Evolutionary conservation across 64 coral and sea anemone species (phyloP), one percentile per base, ranked within the genome.

Genomic region (Pocillopora damicornis): DNA sequence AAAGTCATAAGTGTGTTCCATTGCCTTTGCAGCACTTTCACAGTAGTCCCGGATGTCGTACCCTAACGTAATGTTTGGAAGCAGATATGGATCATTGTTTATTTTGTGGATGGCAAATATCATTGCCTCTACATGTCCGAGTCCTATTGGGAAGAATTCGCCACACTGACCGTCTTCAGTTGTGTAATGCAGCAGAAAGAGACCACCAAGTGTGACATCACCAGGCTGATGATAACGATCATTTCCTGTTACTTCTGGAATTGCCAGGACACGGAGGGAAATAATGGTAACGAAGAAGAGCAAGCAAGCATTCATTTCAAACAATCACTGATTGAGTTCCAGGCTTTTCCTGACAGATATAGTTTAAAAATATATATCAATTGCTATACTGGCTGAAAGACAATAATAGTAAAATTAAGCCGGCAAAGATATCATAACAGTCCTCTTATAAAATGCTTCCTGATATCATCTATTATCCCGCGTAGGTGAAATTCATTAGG

Each of bases 61-160:
- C 58, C 87, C 87, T 17, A 88, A 62, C 20, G 76, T 79, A 13
- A 88, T 64, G 38, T 88, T 88, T 34, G 87, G 76, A 37, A 88
- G 75, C 13, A 88, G 80, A 13, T 82, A 61, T 57, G 87, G 74
- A 12, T 82, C 26, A 13, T 25, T 63, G 79, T 93, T 93, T 59
- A 93, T 93, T 84, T 86, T 63, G 6, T 93, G 71, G 18, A 89
- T 84, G 15, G 91, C 91, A 60, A 84, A 93, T 59, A 93, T 85
- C 91, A 93, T 93, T 36, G 91, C 91, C 25, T 93, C 91, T 7
- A 89, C 91, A 6, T 82, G 87, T 62, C 88, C 86, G 59, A 93
- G 81, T 1, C 86, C 87, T 23, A 88, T 88, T 10, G 87, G 91
- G 81, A 85, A 85, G 56, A 85, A 73, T 1, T 71, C 76, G 60